Evolutionary conservation across 2,888 invertebrate species (phyloP).

Genomic region (Spisula solida): DNA sequence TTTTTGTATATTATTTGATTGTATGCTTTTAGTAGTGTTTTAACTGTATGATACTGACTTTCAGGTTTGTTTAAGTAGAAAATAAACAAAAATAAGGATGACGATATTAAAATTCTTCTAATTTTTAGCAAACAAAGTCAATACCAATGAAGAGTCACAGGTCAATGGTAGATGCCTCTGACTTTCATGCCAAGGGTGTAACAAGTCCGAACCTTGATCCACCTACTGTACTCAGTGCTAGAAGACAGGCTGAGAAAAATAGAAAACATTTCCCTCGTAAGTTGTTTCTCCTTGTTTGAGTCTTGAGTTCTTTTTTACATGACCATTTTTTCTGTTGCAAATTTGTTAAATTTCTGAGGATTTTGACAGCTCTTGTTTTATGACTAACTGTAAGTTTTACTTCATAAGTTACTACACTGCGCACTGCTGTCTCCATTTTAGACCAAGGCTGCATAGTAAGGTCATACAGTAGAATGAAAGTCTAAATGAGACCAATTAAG

Average conservation of each 20-base stretch:
- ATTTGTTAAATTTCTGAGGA: not conserved
- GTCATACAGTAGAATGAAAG: too few species aligned
- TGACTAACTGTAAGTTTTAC: too few species aligned
- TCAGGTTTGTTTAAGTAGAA: too few species aligned
- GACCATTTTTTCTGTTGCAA: not conserved
- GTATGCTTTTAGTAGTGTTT: too few species aligned
- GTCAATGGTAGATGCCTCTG: conserved; percentile 77
- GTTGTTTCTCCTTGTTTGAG: conserved; percentile 12
- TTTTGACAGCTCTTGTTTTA: not conserved
- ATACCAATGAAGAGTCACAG: conserved; percentile 78
- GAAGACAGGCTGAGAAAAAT: conserved; percentile 68
- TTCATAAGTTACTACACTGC: too few species aligned
- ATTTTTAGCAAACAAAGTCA: conserved; percentile 50
- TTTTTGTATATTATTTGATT: too few species aligned
- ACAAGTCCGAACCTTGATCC: conserved; percentile 80
- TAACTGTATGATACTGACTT: too few species aligned
- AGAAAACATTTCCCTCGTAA: conserved; percentile 78
- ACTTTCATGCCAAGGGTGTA: conserved; percentile 80
- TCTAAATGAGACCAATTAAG: too few species aligned
- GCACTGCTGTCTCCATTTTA: too few species aligned
- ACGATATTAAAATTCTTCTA: too few species aligned
- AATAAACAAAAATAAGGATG: too few species aligned
- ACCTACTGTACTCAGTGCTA: conserved; percentile 75
- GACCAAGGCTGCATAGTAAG: not conserved
- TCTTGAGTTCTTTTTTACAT: not conserved